Evolutionary conservation across 2,797 vertebrate genomes (phyloP), one percentile per base, ranked within the genome.

Genomic region (Melanotaenia boesemani): DNA sequence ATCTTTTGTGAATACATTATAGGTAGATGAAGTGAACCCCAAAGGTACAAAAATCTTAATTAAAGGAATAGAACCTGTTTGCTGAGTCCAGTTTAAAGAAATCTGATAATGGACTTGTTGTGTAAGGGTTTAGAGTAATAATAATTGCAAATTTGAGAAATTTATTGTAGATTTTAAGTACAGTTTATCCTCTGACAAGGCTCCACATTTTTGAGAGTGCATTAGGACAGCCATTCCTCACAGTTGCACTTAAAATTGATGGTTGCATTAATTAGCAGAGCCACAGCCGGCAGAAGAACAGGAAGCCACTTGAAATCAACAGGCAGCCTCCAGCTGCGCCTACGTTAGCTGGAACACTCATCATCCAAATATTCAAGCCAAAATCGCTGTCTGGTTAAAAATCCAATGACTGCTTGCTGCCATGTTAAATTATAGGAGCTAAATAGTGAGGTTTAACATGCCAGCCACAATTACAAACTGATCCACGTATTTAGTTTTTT

Each of bases 211-310:
- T 36, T 52, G 6, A 50, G 67, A 62, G 64, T 70, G 44, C n/a
- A 12, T 81, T 52, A 24, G 46, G 76, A 75, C 61, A 79, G 76
- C 72, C 11, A 20, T 80, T 81, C 78, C 76, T 76, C 79, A 79
- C 63, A 74, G 66, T 69, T 46, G 52, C 59, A 58, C 61, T 75
- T 54, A 6, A 55, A 66, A 79, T 63, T 76, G 77, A 75, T 73
- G 77, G 75, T 58, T 79, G 76, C 77, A 87, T 83, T 87, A 88
- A 89, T 87, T 88, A 88, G 41, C 67, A 0, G 65, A 65, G 66
- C 74, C 79, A 82, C 83, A 56, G 63, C 68, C 46, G 32, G 65
- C 41, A 63, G 64, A n/a, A 52, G n/a, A 81, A 67, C 64, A 58
- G 70, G 78, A 72, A 84, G 60, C 56, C 81, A 62, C 78, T 82